These are phyloP conservation scores for Brachirus orientalis DNA, from an alignment of 2,113 vertebrate genomes.

Conservation along the genomic window DNA sequence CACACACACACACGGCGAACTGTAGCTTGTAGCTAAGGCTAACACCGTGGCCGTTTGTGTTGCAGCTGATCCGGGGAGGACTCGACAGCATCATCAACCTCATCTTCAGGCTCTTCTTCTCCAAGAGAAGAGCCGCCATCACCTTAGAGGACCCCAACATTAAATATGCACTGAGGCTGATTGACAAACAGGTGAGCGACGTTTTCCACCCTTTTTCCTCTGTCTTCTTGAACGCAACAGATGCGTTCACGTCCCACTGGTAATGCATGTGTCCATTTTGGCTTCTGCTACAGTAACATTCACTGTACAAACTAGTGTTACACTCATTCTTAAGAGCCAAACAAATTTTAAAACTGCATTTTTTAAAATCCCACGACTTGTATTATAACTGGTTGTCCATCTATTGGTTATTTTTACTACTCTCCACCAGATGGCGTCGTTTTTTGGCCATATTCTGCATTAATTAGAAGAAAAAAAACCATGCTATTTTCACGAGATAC, in stretches of 20 bases:
- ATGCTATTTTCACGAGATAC: too few species aligned
- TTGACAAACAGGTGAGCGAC: constrained; percentile 81
- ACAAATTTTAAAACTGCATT: too few species aligned
- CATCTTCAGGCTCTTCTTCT: constrained; percentile 75
- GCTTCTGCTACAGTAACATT: too few species aligned
- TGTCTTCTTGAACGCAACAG: constrained; percentile 10
- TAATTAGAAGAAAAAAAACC: too few species aligned
- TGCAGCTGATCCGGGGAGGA: constrained; percentile 73
- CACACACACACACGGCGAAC: background rate
- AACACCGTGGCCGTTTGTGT: background rate
- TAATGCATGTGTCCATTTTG: too few species aligned
- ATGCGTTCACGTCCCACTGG: constrained; percentile 15
- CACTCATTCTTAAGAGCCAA: too few species aligned
- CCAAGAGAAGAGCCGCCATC: constrained; percentile 72
- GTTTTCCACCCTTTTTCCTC: background rate
- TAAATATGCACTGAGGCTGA: constrained; percentile 79
- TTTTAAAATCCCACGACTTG: too few species aligned
- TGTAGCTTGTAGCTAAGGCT: constrained; percentile 10
- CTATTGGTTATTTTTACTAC: too few species aligned
- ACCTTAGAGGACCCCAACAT: constrained; percentile 81
- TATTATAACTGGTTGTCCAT: too few species aligned
- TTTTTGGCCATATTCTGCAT: too few species aligned
- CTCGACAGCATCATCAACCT: constrained; percentile 70
- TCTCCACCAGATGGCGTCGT: too few species aligned
- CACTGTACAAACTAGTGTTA: too few species aligned